phyloP scores from a whole-genome alignment of 1,140 invertebrate species.

The Heliconius congener region DNA sequence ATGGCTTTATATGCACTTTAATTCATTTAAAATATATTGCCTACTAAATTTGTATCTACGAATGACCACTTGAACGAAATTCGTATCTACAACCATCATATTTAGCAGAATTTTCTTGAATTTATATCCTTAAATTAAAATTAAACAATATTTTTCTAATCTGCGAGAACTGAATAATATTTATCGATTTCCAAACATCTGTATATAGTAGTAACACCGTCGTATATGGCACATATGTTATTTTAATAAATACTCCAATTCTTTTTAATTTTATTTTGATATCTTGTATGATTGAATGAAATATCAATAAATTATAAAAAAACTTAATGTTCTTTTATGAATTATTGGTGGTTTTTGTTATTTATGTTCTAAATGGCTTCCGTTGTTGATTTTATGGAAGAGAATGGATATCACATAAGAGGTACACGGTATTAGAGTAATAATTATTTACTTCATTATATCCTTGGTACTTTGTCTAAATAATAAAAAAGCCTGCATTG shows the following conservation, averaged over 20 bases:
- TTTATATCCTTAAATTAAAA: too few relatives aligned
- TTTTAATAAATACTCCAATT: constrained; percentile 1
- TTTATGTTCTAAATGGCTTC: constrained; percentile 4
- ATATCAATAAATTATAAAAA: background rate
- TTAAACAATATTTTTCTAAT: background rate
- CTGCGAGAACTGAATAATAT: background rate
- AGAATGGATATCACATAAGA: background rate
- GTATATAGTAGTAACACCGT: background rate
- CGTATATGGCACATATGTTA: constrained; percentile 3
- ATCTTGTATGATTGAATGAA: background rate
- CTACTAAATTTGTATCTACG: too few relatives aligned
- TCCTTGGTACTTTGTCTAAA: background rate
- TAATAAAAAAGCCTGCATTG: too few relatives aligned
- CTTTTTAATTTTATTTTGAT: constrained; percentile 1
- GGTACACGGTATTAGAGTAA: background rate
- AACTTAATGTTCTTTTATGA: background rate
- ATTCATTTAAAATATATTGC: too few relatives aligned
- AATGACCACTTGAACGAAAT: too few relatives aligned
- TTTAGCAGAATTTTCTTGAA: too few relatives aligned
- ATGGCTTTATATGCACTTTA: too few relatives aligned
- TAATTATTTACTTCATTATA: background rate
- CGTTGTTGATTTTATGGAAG: constrained; percentile 1
- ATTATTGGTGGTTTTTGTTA: background rate
- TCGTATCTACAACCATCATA: too few relatives aligned
- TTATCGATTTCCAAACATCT: background rate